Evolutionary conservation across 2,888 invertebrate species (phyloP), one percentile per base, ranked within the genome.

Genomic region (Melieria crassipennis): DNA sequence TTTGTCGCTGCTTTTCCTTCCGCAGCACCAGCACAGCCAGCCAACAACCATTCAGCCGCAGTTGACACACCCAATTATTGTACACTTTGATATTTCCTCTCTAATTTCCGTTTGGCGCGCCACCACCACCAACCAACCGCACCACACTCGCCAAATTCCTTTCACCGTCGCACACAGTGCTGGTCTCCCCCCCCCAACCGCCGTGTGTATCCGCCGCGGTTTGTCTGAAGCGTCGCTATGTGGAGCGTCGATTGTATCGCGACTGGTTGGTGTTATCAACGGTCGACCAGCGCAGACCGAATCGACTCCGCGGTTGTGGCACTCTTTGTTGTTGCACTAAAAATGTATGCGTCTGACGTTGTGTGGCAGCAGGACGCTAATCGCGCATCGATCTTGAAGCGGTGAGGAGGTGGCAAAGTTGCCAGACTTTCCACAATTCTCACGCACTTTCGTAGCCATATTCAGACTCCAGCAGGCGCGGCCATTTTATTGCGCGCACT

Each of bases 21-120:
- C 30, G 30, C 16, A 16, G 30, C n/a, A 10, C 45, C 3, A n/a
- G 10, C n/a, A n/a, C n/a, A n/a, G n/a, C 16, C 16, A 6, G 5
- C 16, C 9, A 16, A 5, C 9, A 16, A 5, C 16, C 9, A 4
- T 43, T 13, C 64, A 13, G n/a, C 42, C 42, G 1, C 11, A 45
- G 47, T 11, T 30, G 65, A 65, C 65, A 65, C 65, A 65, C 65
- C 65, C 65, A 65, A 65, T 65, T 65, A 65, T 57, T 65, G 46
- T 65, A 30, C 7, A 30, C 13, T n/a, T 55, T 45, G 16, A 57
- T 57, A 65, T 57, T 65, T 65, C 65, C 65, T 65, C 46, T 52
- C 57, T 16, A 30, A 57, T 57, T 65, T 65, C 57, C 65, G 56
- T 57, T 65, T 65, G 42, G 16, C 46, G 30, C 7, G 9, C 16